Base-by-base conservation (phyloP, 2,888 invertebrate genomes). In the Lasiommata megera region DNA sequence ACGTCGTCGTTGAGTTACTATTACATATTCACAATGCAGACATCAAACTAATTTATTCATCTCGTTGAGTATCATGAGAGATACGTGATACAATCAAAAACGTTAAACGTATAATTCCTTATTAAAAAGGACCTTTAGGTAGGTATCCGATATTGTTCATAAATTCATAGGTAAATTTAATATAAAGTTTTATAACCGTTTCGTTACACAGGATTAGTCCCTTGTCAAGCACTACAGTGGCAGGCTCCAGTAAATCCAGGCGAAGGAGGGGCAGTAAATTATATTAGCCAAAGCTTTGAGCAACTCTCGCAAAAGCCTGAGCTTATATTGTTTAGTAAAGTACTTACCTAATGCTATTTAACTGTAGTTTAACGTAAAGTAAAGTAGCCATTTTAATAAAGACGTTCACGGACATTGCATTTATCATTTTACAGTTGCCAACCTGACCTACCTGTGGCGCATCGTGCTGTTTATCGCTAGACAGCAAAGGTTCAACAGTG, bases 121-220 rank as follows among this genome's bases (percentile, higher is more conserved):
- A 23, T 23, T 23, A 23, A 3, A 23, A 23, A 23, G 23, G 23
- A 23, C 2, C 23, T 23, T 23, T 23, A 2, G 8, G 28, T 7
- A 6, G 7, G 31, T 31, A 31, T 31, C 31, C 16, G 17, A 16
- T n/a, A 34, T 17, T 36, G 34, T 34, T 11, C 16, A 37, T 37
- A 28, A 17, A 29, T 40, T 23, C 12, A 40, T 16, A 38, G 14
- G 23, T 41, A 31, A 41, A 31, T 41, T 31, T 52, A 52, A 52
- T 41, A 40, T 18, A 36, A 9, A 54, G 31, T 14, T 41, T 34
- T 23, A 38, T 48, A 34, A 41, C 1, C 40, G 40, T 9, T 18
- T 55, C 63, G 47, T 62, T 67, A 63, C 64, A 43, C 18, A 50
- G 43, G 46, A 56, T 60, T 62, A 61, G 58, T 36, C 51, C 36